Percentiles rank a stretch among this genome's conserved stretches.
Evolutionary conservation across 2,113 vertebrate species (phyloP).

Genomic region (Myanophis thanlyinensis): DNA sequence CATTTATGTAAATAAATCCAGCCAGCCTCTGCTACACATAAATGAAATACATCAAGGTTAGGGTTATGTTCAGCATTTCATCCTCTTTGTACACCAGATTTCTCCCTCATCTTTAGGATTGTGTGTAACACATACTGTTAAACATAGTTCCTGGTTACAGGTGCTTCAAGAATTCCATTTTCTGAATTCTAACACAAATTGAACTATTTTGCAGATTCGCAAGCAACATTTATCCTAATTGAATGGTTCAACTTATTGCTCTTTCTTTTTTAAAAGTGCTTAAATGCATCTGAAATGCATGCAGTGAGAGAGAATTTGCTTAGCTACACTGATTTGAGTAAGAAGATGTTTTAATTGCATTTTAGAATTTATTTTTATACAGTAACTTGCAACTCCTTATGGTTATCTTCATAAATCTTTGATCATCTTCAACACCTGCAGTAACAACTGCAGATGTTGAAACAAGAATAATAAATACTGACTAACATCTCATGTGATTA

Average conservation of each 20-base stretch:
- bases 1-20: slow-evolving; percentile 47
- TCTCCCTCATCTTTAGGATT: slow-evolving; percentile 43
- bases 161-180: background rate
- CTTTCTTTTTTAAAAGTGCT: background rate
- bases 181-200: background rate
- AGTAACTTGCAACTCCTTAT: background rate
- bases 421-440: background rate
- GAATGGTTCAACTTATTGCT: background rate
- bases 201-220: background rate
- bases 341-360: background rate
- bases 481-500: background rate
- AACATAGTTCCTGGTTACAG: background rate
- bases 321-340: background rate
- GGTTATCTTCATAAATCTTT: background rate
- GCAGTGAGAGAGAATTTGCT: background rate
- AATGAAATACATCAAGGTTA: slow-evolving; percentile 57
- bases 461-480: background rate
- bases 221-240: too few relatives aligned
- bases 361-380: background rate
- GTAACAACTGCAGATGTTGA: background rate
- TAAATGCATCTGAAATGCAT: background rate
- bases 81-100: slow-evolving; percentile 45
- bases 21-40: slow-evolving; percentile 39
- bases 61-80: slow-evolving; percentile 55
- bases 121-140: background rate